Conservation (phyloP, 2,113 vertebrate species). For the Pseudopodoces humilis region DNA sequence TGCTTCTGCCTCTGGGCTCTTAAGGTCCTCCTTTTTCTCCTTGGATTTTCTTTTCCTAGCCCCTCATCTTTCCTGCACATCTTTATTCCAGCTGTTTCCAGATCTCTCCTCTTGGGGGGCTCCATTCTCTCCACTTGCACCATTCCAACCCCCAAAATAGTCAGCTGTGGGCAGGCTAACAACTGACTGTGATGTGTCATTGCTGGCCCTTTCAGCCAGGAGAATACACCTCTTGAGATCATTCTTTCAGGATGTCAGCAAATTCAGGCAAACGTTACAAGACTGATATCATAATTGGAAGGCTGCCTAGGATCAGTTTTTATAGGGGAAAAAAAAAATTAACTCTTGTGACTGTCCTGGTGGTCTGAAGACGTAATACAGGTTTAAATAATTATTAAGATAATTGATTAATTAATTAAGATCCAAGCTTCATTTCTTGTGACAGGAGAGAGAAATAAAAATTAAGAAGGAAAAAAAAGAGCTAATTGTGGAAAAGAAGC, state of each 20-base stretch:
- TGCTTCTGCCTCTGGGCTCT: not conserved
- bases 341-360: not conserved
- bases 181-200: not conserved
- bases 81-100: not conserved
- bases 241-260: constrained; percentile 37
- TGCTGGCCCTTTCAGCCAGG: not conserved
- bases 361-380: not conserved
- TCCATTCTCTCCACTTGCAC: not conserved
- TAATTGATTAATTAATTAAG: not conserved
- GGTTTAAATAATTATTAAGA: not conserved
- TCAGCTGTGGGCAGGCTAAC: not conserved
- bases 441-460: not conserved
- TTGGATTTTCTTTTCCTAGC: not conserved
- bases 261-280: constrained; percentile 8
- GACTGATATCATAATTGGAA: constrained; percentile 52
- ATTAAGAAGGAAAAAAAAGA: not conserved
- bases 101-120: not conserved
- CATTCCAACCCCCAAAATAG: not conserved
- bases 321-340: not conserved
- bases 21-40: not conserved
- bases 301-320: constrained; percentile 1
- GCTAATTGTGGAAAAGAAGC: not conserved
- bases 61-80: not conserved
- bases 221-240: constrained; percentile 32
- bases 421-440: not conserved